Percentiles rank a stretch among this genome's conserved stretches.
Conservation (phyloP, 2,888 invertebrate genomes). For the Rhorus exstirpatorius region DNA sequence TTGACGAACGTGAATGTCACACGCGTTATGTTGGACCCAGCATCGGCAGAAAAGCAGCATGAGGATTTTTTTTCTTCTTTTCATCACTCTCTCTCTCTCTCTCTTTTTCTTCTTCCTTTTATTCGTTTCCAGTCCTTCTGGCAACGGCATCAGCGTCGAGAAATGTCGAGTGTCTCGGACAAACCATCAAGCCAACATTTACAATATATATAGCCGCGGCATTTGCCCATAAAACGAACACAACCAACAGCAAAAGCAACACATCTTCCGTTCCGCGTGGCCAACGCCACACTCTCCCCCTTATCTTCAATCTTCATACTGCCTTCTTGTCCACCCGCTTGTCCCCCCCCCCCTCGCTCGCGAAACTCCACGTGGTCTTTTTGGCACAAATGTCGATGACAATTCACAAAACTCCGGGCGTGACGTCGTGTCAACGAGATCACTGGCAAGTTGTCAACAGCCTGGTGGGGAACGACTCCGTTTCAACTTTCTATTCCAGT, state of each 20-base stretch:
- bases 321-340: slow-evolving; percentile 13
- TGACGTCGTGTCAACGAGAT: slow-evolving; percentile 32
- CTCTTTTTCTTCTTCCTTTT: slow-evolving; percentile 75
- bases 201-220: slow-evolving; percentile 14
- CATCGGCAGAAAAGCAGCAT: slow-evolving; percentile 53
- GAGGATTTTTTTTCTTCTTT: slow-evolving; percentile 64
- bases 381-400: slow-evolving; percentile 71
- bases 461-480: too few species aligned
- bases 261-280: slow-evolving; percentile 29
- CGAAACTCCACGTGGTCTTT: slow-evolving; percentile 15
- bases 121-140: slow-evolving; percentile 81
- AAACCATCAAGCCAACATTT: slow-evolving; percentile 35
- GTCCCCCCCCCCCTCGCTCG: slow-evolving; percentile 19
- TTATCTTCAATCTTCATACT: slow-evolving; percentile 1
- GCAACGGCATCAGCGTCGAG: slow-evolving; percentile 83
- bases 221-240: slow-evolving; percentile 35
- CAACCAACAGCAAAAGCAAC: slow-evolving; percentile 35
- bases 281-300: slow-evolving; percentile 25
- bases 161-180: slow-evolving; percentile 81
- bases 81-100: too few species aligned
- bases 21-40: slow-evolving; percentile 76
- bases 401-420: slow-evolving; percentile 43
- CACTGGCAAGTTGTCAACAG: too few species aligned
- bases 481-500: too few species aligned
- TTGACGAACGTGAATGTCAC: slow-evolving; percentile 81